Evolutionary conservation across 2,888 invertebrate species (phyloP), one percentile per base, ranked within the genome.

Genomic region (Nymphalis urticae): DNA sequence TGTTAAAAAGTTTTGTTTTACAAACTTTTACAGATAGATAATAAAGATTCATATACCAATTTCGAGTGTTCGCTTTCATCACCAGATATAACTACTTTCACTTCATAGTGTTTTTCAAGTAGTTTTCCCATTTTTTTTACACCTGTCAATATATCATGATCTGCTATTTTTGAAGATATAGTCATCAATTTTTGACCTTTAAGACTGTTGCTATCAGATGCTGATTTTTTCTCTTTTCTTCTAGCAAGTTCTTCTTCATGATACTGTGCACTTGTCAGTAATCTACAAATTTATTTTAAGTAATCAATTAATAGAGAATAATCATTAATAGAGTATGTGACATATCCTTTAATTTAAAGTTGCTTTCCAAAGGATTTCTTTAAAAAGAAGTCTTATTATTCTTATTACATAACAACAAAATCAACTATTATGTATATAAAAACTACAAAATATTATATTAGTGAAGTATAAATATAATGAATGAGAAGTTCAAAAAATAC

Each of bases 241-340:
- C 85, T 93, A 75, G 90, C 87, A 61, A 94, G 79, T 77, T 95
- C 95, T 79, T 95, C 95, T 53, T 94, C 85, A 69, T 95, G 91
- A 82, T 94, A 94, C 80, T 96, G 95, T n/a, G 94, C 82, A 70
- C 93, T 93, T 4, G 95, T 94, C 93, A 96, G 94, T 61, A 97
- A 85, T 80, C 94, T 94, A 73, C 21, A 51, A 51, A 51, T 19
- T 21, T 19, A 21, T 51, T 21, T 3, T 51, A 21, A 9, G 13
- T 21, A 1, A 51, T 21, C 19, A 51, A 21, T 19, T 13, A 51
- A 21, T 51, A 21, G 10, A 51, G 13, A n/a, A n/a, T n/a, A n/a
- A 19, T 19, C 3, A 21, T 19, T 13, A 51, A 21, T 51, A 21
- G 10, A 51, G 13, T 42, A 13, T 13, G 13, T 13, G 6, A 42